These are phyloP conservation scores for Odocoileus hemionus DNA, from an alignment of 2,113 vertebrate species.

Conservation along the genomic window DNA sequence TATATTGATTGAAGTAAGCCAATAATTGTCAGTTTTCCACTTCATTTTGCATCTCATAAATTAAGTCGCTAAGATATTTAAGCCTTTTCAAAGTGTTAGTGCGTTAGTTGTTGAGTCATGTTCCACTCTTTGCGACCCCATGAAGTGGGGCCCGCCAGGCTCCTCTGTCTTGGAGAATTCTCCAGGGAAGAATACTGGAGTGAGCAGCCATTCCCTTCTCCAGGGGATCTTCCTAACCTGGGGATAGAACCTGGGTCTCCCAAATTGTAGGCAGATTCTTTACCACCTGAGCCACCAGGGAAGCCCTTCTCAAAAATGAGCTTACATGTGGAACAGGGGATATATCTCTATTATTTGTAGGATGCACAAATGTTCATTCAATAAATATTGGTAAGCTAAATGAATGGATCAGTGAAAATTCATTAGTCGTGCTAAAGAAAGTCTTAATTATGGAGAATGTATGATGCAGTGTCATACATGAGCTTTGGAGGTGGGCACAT, in stretches of 20 bases:
- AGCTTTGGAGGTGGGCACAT: neutral
- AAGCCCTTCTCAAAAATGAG: neutral
- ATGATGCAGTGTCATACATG: neutral
- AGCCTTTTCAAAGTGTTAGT: neutral
- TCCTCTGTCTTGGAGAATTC: neutral
- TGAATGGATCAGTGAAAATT: neutral
- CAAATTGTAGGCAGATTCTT: neutral
- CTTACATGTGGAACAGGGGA: neutral
- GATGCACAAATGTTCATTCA: neutral
- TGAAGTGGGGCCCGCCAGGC: neutral
- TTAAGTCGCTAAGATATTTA: neutral
- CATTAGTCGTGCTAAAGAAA: neutral
- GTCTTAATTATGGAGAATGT: neutral
- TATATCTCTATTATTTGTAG: neutral
- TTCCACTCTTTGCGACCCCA: neutral
- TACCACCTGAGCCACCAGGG: rapidly evolving
- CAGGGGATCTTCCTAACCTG: neutral
- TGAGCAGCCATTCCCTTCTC: neutral
- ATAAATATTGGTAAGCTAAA: neutral
- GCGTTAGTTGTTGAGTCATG: neutral
- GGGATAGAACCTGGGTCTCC: neutral
- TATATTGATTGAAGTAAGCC: slow-evolving; percentile 17
- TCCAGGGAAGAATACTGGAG: neutral
- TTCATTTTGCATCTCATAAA: slow-evolving; percentile 31
- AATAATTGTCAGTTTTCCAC: slow-evolving; percentile 10